These are phyloP conservation scores for Isaurus tuberculatus DNA, from an alignment of 92 coral and sea anemone genomes.

Conservation along the genomic window DNA sequence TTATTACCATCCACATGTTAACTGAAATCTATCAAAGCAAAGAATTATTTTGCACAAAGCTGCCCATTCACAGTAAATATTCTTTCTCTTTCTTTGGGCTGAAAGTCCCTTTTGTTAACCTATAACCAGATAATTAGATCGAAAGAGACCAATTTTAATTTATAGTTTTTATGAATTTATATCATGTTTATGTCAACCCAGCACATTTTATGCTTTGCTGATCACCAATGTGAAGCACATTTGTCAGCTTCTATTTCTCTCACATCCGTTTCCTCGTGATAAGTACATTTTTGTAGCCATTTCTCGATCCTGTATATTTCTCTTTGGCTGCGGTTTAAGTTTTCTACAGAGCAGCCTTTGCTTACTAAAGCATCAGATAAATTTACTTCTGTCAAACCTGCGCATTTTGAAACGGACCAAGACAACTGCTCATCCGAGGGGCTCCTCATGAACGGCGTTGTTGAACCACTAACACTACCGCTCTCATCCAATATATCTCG, in stretches of 20 bases:
- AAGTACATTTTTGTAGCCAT: conserved; percentile 82
- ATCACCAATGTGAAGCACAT: neutral
- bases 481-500: conserved; percentile 76
- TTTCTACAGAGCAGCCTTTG: conserved; percentile 74
- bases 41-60: neutral
- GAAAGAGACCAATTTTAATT: neutral
- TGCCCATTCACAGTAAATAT: neutral
- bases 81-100: neutral
- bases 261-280: conserved; percentile 43
- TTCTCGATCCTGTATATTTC: conserved; percentile 76
- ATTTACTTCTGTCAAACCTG: conserved; percentile 75
- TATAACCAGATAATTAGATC: neutral
- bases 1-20: neutral
- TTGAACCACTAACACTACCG: conserved; percentile 75
- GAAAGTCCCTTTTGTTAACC: neutral
- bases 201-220: neutral
- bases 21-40: neutral
- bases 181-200: neutral
- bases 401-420: conserved; percentile 61
- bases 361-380: conserved; percentile 72
- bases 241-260: neutral
- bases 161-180: neutral
- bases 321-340: conserved; percentile 64
- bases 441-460: conserved; percentile 73
- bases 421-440: conserved; percentile 85